phyloP scores from a whole-genome alignment of 2,888 invertebrate genomes.

The Vesta saturnalis region DNA sequence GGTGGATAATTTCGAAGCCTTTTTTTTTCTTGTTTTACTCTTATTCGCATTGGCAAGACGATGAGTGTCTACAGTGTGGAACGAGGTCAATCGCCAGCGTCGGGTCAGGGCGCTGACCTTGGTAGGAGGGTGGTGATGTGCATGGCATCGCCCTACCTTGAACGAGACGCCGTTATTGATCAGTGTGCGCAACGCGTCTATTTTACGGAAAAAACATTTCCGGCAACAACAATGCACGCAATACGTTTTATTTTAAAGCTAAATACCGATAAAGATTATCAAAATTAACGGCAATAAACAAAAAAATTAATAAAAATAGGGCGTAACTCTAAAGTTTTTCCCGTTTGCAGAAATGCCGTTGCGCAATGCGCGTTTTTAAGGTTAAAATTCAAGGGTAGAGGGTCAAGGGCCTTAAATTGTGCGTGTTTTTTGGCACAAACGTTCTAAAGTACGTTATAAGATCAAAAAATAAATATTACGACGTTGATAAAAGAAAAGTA shows the following conservation, averaged over 20 bases:
- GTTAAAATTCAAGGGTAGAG: conserved; percentile 55
- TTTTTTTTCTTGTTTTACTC: too few relatives aligned
- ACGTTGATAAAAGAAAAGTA: not conserved
- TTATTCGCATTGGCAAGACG: conserved; percentile 35
- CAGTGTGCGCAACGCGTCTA: conserved; percentile 32
- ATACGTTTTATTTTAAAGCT: not conserved
- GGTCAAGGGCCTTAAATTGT: conserved; percentile 51
- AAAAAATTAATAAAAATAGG: too few relatives aligned
- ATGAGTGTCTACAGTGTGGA: conserved; percentile 51
- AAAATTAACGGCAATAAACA: too few relatives aligned
- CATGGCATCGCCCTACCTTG: conserved; percentile 50
- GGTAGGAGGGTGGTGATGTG: conserved; percentile 42
- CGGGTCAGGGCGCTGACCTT: conserved; percentile 59
- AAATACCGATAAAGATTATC: conserved; percentile 1
- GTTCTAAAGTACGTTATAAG: conserved; percentile 5
- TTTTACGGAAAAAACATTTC: conserved; percentile 42
- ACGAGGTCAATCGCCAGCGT: conserved; percentile 58
- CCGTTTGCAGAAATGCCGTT: conserved; percentile 22
- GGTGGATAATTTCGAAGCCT: too few relatives aligned
- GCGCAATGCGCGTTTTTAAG: conserved; percentile 35
- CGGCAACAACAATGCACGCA: conserved; percentile 40
- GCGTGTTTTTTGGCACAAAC: conserved; percentile 15
- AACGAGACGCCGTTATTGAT: conserved; percentile 49
- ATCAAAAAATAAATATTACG: not conserved
- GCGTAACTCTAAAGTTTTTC: too few relatives aligned